Conservation (phyloP, 2,113 vertebrate genomes). For the Mormyrus lacerda region DNA sequence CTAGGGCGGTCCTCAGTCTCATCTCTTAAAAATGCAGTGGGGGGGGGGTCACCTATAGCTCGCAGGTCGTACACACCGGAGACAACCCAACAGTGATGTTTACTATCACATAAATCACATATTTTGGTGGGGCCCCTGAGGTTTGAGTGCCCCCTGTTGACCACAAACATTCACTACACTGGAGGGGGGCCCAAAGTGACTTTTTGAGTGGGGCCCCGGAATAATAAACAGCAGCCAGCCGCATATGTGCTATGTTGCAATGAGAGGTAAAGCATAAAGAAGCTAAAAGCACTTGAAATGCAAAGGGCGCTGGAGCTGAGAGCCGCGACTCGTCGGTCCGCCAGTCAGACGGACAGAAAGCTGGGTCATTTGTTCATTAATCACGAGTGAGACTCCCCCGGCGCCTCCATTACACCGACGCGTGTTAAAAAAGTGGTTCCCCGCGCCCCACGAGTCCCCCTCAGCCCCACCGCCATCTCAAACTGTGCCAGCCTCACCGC, state of each 20-base stretch:
- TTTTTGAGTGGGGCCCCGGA: neutral
- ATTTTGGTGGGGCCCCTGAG: neutral
- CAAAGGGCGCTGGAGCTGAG: neutral
- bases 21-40: neutral
- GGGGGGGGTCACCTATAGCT: neutral
- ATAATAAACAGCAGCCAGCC: neutral
- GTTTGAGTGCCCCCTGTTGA: neutral
- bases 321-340: neutral
- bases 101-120: neutral
- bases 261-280: neutral
- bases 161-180: neutral
- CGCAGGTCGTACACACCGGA: neutral
- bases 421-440: neutral
- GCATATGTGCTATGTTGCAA: neutral
- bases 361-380: neutral
- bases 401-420: neutral
- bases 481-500: conserved; percentile 17
- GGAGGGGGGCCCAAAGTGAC: neutral
- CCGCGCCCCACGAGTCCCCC: neutral
- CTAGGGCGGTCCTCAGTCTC: conserved; percentile 32
- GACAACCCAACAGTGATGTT: neutral
- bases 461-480: conserved; percentile 30
- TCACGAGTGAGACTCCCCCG: neutral
- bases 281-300: neutral
- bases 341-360: neutral